A percentile compares a stretch with the other conserved stretches of the same genome.
phyloP scores from a whole-genome alignment of 2,113 vertebrate species.

The Vireo altiloquus region DNA sequence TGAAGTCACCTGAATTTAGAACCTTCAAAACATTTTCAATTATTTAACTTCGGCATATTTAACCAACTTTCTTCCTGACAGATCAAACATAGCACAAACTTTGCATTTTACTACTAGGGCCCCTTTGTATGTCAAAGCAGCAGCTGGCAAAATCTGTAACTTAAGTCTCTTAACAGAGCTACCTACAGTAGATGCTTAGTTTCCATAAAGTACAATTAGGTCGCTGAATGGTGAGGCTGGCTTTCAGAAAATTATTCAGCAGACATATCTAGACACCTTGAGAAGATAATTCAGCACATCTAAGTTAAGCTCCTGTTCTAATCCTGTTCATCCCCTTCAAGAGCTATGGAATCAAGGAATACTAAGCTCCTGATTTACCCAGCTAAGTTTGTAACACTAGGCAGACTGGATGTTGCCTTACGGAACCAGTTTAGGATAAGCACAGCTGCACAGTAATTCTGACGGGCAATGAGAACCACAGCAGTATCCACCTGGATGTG shows the following conservation, averaged over 20 bases:
- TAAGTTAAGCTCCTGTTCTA: background rate
- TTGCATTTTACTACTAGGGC: background rate
- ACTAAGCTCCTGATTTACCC: background rate
- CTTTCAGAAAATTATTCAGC: background rate
- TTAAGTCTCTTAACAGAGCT: background rate
- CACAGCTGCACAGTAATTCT: background rate
- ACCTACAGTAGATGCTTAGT: background rate
- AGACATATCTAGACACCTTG: background rate
- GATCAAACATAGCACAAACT: background rate
- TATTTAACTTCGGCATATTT: background rate
- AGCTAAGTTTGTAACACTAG: background rate
- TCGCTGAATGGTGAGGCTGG: background rate
- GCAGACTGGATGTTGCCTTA: background rate
- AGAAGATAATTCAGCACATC: background rate
- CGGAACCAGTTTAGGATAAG: background rate
- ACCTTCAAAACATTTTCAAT: background rate
- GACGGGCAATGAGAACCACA: background rate
- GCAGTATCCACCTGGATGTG: background rate
- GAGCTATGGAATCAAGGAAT: background rate
- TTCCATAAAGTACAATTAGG: background rate
- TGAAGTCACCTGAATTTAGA: background rate
- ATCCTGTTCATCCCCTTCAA: background rate
- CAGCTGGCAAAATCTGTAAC: background rate
- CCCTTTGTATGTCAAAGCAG: background rate
- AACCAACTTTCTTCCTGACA: background rate